phyloP scores from a whole-genome alignment of 1,140 invertebrate species.

The Drosophila melanica region DNA sequence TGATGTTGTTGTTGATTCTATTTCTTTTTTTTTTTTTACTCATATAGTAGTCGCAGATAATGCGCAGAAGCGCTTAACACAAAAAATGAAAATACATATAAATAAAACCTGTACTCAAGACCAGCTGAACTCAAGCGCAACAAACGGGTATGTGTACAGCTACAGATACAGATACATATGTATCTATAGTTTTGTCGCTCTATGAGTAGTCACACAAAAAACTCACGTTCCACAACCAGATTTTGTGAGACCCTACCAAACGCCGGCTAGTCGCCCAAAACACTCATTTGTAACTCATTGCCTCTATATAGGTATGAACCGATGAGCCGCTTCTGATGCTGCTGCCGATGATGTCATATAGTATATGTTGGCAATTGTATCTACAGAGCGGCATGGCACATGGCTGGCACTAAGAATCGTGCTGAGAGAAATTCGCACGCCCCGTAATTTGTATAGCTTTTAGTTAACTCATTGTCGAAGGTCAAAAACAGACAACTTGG shows the following conservation, averaged over 20 bases:
- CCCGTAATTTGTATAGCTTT: conserved; percentile 34
- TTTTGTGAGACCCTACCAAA: conserved; percentile 48
- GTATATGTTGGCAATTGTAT: conserved; percentile 2
- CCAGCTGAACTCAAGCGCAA: conserved; percentile 57
- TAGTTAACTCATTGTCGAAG: conserved; percentile 56
- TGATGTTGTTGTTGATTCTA: conserved; percentile 18
- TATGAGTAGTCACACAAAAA: conserved; percentile 60
- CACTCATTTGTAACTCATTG: conserved; percentile 2
- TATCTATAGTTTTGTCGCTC: conserved; percentile 30
- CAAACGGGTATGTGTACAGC: conserved; percentile 12
- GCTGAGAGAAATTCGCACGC: conserved; percentile 48
- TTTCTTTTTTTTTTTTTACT: conserved; percentile 12
- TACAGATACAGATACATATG: conserved; percentile 27
- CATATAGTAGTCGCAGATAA: conserved; percentile 46
- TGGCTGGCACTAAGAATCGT: conserved; percentile 22
- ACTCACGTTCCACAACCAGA: conserved; percentile 74
- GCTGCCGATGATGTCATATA: conserved; percentile 66
- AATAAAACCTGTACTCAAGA: conserved; percentile 67
- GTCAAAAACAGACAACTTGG: conserved; percentile 46
- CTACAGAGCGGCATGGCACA: conserved; percentile 8
- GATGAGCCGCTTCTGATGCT: conserved; percentile 39
- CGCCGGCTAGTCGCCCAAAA: conserved; percentile 26
- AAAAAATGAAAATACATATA: conserved; percentile 17
- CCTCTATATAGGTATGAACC: conserved; percentile 35
- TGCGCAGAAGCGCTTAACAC: conserved; percentile 66